Evolutionary conservation across 2,113 vertebrate genomes (phyloP).

Genomic region (Stomatorhinus ivindoensis): DNA sequence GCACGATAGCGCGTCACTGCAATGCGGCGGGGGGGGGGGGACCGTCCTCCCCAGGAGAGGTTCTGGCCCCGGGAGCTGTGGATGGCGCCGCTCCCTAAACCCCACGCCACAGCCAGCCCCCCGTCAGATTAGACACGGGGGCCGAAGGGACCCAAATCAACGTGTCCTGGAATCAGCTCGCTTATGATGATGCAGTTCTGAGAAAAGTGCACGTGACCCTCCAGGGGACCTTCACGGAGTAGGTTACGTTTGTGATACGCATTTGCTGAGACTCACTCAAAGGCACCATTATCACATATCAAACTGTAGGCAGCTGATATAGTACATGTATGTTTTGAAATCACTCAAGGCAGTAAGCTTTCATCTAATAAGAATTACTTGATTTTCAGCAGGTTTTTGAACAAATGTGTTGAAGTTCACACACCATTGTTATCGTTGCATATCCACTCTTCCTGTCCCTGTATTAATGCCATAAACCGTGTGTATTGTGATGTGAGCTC

Average conservation of each 20-base stretch:
- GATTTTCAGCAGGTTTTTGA: background rate
- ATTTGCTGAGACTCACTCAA: background rate
- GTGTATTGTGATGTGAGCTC: background rate
- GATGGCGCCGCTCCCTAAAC: conserved; percentile 7
- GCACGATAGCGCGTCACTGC: conserved; percentile 30
- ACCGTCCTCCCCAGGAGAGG: background rate
- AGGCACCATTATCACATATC: background rate
- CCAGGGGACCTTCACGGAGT: background rate
- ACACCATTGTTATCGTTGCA: background rate
- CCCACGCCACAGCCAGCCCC: background rate
- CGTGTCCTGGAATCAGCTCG: background rate
- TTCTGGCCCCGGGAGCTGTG: conserved; percentile 9
- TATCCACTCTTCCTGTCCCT: background rate
- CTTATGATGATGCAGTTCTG: background rate
- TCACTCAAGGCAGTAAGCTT: background rate
- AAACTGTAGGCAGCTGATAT: background rate
- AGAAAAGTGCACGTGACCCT: background rate
- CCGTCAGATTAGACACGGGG: background rate
- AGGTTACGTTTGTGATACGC: background rate
- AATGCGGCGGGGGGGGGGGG: conserved; percentile 33
- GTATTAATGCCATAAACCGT: background rate
- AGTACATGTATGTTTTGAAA: background rate
- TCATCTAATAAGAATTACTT: background rate
- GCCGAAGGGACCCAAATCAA: background rate
- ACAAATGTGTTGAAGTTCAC: background rate